Evolutionary conservation across 2,113 vertebrate genomes (phyloP).

Genomic region (Channa argus): DNA sequence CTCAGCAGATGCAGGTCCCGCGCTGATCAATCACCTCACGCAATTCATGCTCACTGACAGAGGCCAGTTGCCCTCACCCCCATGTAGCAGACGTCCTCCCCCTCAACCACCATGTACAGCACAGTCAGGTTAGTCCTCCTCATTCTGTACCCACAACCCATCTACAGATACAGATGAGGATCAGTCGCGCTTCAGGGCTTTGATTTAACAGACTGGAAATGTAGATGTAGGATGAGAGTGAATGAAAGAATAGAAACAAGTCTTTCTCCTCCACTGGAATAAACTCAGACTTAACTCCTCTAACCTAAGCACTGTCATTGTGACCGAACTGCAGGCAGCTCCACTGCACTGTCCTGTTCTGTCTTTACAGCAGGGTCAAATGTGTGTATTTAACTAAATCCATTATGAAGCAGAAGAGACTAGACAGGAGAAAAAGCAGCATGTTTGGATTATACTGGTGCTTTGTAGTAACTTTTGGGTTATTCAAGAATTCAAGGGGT

Average conservation of each 20-base stretch:
- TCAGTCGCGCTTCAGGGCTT: constrained; percentile 50
- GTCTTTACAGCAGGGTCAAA: constrained; percentile 59
- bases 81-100: constrained; percentile 68
- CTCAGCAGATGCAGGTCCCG: constrained; percentile 89
- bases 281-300: constrained; percentile 41
- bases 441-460: constrained; percentile 64
- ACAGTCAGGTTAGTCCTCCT: constrained; percentile 68
- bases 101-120: constrained; percentile 65
- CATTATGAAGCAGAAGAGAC: constrained; percentile 45
- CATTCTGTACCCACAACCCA: constrained; percentile 52
- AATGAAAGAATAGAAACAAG: constrained; percentile 31
- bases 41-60: constrained; percentile 28
- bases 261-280: constrained; percentile 52
- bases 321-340: constrained; percentile 43
- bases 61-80: constrained; percentile 51
- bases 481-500: constrained; percentile 57
- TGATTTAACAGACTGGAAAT: constrained; percentile 55
- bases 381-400: constrained; percentile 56
- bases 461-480: constrained; percentile 68
- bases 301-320: constrained; percentile 55
- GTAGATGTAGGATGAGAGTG: constrained; percentile 38
- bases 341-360: constrained; percentile 47
- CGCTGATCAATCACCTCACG: constrained; percentile 63
- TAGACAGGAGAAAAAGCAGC: constrained; percentile 50
- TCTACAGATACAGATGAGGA: constrained; percentile 57